Conservation (phyloP, 1,140 invertebrate genomes). For the Branchinecta lindahli region DNA sequence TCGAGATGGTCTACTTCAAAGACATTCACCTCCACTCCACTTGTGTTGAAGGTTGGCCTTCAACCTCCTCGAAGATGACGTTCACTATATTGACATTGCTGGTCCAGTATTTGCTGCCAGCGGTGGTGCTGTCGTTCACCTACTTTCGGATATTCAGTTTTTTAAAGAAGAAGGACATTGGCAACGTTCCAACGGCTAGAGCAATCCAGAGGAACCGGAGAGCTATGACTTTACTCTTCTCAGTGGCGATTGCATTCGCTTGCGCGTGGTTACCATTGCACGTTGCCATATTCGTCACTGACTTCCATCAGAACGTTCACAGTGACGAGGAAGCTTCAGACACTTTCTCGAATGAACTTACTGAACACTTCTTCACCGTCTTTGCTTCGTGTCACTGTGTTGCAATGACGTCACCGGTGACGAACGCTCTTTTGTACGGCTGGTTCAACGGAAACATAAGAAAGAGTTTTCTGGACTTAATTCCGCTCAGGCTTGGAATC, state of each 20-base stretch:
- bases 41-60: slow-evolving; percentile 14
- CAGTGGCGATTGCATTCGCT: slow-evolving; percentile 33
- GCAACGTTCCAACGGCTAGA: slow-evolving; percentile 31
- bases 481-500: slow-evolving; percentile 15
- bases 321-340: slow-evolving; percentile 25
- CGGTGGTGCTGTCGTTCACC: background rate
- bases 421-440: slow-evolving; percentile 40
- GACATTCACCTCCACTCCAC: slow-evolving; percentile 1
- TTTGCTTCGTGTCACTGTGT: slow-evolving; percentile 40
- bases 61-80: background rate
- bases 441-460: slow-evolving; percentile 39
- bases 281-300: slow-evolving; percentile 30
- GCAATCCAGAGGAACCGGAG: slow-evolving; percentile 23
- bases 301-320: slow-evolving; percentile 25
- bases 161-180: background rate
- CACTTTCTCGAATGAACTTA: slow-evolving; percentile 14
- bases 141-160: slow-evolving; percentile 11
- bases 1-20: slow-evolving; percentile 9
- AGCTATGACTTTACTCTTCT: slow-evolving; percentile 25
- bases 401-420: slow-evolving; percentile 39
- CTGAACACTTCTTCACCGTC: slow-evolving; percentile 32
- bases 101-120: slow-evolving; percentile 14
- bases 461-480: slow-evolving; percentile 30
- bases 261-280: slow-evolving; percentile 40
- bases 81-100: slow-evolving; percentile 8